Base-by-base conservation (phyloP, 30 jellyfish, hydroid and myxozoan species). In the Rhopilema esculentum region DNA sequence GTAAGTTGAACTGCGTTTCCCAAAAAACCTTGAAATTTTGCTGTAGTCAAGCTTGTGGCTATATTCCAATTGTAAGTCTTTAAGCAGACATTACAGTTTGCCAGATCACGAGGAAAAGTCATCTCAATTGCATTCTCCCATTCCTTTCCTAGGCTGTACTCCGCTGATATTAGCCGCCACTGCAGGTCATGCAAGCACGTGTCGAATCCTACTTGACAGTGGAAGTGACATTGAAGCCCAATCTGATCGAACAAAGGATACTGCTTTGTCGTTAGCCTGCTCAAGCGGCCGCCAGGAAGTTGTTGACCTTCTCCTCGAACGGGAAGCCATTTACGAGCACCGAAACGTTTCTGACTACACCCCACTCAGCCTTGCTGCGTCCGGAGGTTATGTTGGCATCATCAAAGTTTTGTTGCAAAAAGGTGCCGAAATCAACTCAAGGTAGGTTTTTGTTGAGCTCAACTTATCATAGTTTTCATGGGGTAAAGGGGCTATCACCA, bases 211-310 rank as follows among this genome's bases (percentile, higher is more conserved):
- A 24, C 92, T 95, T 21, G 99, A 95, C 62, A 66, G 83, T 74
- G 97, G 96, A 4, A 89, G 97, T 20, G 99, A 96, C 53, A 96
- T 96, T 72, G 98, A 96, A 80, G 98, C 98, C 21, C 98, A 96
- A 28, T 96, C 99, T 20, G 99, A 96, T 52, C 97, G 99, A 28
- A 96, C 99, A 1, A 91, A 96, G 81, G 99, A 96, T 89, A 91
- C 98, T 32, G 99, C 99, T 0, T 88, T 96, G 67, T 91, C 99
- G 40, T 84, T 96, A 28, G 99, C 99, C 17, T 91, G 98, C 82
- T 96, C 99, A 4, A 96, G 98, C 80, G 99, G 99, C 22, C 91
- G 98, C 2, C 98, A 91, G 72, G 99, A 96, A 67, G 98, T 96
- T 22, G 98, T 96, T n/a, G 99, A 96, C 30, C 79, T 88, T 30